Percentiles rank a stretch among this genome's conserved stretches.
These are phyloP conservation scores for Teinopalpus imperialis DNA, from an alignment of 2,888 invertebrate species.

Conservation along the genomic window DNA sequence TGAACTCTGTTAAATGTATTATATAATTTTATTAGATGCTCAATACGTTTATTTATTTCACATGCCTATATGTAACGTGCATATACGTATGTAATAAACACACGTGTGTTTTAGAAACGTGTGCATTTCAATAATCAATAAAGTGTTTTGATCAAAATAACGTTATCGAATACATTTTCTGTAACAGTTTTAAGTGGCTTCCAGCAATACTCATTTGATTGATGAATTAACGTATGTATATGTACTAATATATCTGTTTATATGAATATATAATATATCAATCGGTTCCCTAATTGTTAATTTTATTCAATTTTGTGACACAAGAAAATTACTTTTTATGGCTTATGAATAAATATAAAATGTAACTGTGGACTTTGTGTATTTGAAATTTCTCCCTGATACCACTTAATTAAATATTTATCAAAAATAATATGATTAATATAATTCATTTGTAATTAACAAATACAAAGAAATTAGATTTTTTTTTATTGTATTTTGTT, in stretches of 20 bases:
- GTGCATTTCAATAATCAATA: conserved; percentile 21
- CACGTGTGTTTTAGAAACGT: conserved; percentile 37
- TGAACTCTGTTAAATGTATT: too few species aligned
- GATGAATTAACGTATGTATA: conserved; percentile 42
- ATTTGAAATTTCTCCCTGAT: background rate
- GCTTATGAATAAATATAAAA: conserved; percentile 80
- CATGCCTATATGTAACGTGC: conserved; percentile 65
- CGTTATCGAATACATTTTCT: conserved; percentile 28
- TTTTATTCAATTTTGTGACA: conserved; percentile 69
- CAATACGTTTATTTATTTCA: too few species aligned
- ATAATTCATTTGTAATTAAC: too few species aligned
- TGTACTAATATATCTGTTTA: conserved; percentile 13
- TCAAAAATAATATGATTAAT: too few species aligned
- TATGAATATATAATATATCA: conserved; percentile 35
- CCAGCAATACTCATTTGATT: conserved; percentile 53
- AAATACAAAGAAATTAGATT: too few species aligned
- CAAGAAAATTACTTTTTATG: conserved; percentile 76
- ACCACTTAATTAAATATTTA: background rate
- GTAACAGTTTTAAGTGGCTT: conserved; percentile 57
- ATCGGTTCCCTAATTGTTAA: conserved; percentile 55
- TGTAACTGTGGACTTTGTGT: conserved; percentile 42
- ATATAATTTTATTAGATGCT: too few species aligned
- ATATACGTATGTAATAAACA: conserved; percentile 59
- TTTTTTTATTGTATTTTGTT: too few species aligned
- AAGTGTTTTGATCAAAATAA: conserved; percentile 35